Evolutionary conservation across 2,797 vertebrate species (phyloP).

Genomic region (Sarcophilus harrisii): DNA sequence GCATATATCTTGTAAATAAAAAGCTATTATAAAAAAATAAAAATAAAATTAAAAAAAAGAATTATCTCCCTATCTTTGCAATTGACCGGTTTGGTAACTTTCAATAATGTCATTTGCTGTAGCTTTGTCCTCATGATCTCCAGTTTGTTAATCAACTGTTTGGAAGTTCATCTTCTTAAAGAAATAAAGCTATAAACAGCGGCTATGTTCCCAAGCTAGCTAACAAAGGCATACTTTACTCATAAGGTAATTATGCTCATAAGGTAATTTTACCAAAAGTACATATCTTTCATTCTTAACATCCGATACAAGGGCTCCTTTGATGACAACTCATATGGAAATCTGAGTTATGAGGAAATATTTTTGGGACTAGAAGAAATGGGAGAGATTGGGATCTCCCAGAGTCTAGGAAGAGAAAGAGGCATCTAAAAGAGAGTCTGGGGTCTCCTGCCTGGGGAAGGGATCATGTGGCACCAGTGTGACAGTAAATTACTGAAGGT

Average conservation of each 20-base stretch:
- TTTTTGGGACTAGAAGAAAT: not conserved
- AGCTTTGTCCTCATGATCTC: not conserved
- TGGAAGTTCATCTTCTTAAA: not conserved
- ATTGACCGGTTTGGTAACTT: not conserved
- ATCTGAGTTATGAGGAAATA: not conserved
- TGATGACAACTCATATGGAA: not conserved
- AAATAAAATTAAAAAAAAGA: too few species aligned
- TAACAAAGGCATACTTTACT: not conserved
- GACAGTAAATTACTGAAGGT: not conserved
- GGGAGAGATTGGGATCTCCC: not conserved
- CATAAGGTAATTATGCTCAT: not conserved
- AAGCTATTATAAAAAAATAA: too few species aligned
- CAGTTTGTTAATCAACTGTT: not conserved
- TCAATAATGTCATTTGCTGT: not conserved
- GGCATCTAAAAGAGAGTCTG: not conserved
- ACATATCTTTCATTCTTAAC: not conserved
- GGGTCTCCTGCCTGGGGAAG: not conserved
- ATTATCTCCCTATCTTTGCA: not conserved
- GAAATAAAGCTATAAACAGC: not conserved
- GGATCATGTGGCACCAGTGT: not conserved
- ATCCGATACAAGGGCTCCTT: not conserved
- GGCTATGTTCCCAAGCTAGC: not conserved
- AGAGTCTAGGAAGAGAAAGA: not conserved
- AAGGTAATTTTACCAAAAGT: not conserved
- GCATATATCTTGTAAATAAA: too few species aligned